phyloP scores from a whole-genome alignment of 1,140 invertebrate species.

The Solenopsis fugax region DNA sequence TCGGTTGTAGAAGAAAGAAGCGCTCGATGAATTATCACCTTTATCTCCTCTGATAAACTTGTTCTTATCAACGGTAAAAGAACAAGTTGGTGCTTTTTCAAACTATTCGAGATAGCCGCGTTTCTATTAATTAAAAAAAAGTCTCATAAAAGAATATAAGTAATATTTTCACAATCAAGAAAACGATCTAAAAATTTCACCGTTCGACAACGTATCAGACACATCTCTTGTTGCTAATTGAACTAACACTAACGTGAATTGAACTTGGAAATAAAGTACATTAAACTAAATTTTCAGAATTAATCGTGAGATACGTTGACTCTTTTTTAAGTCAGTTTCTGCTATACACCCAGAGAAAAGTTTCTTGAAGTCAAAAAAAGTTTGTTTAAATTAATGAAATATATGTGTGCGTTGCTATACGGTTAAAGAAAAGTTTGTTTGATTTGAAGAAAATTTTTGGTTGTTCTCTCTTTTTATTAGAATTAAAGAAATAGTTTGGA shows the following conservation, averaged over 20 bases:
- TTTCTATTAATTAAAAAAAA: conserved; percentile 47
- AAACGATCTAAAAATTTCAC: background rate
- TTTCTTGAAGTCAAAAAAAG: no score
- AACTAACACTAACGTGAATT: background rate
- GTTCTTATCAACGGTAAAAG: background rate
- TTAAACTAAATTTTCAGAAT: background rate
- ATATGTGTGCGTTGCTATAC: no score
- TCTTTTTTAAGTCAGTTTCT: background rate
- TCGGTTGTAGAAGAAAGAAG: background rate
- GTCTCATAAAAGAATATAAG: background rate
- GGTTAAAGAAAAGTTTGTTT: no score
- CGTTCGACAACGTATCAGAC: background rate
- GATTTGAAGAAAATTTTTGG: no score
- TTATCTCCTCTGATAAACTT: conserved; percentile 37
- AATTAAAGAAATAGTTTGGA: no score
- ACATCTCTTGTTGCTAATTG: background rate
- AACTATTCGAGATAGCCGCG: conserved; percentile 4
- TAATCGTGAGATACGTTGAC: background rate
- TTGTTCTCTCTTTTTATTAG: no score
- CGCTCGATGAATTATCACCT: background rate
- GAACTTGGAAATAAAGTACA: background rate
- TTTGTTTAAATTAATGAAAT: no score
- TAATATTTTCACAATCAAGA: background rate
- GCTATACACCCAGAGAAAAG: no score
- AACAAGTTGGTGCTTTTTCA: background rate